phyloP scores from a whole-genome alignment of 1,140 invertebrate species.

The Neodiprion virginianus region DNA sequence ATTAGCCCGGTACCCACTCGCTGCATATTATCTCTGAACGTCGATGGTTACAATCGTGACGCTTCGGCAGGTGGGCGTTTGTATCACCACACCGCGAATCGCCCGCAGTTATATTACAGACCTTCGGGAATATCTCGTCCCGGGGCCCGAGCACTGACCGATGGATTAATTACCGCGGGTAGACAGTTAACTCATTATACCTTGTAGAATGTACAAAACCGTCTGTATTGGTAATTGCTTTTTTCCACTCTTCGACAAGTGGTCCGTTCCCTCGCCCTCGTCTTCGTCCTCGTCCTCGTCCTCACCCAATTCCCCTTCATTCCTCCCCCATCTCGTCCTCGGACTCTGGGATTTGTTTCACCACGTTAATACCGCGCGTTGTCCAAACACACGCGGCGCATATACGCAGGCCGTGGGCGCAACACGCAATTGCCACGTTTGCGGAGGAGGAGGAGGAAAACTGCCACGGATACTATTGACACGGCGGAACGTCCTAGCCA shows the following conservation, averaged over 20 bases:
- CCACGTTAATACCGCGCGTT: constrained; percentile 1
- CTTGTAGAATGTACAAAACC: neutral
- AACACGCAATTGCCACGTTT: no score
- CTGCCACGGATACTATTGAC: neutral
- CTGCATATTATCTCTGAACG: neutral
- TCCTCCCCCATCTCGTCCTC: neutral
- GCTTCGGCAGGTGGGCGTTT: constrained; percentile 3
- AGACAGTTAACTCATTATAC: neutral
- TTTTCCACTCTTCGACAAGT: constrained; percentile 1
- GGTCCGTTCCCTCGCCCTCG: neutral
- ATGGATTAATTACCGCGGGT: neutral
- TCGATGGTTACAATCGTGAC: neutral
- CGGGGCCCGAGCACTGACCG: neutral
- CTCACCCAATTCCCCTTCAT: neutral
- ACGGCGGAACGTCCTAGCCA: neutral
- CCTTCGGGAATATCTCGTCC: neutral
- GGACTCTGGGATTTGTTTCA: neutral
- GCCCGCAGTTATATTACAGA: neutral
- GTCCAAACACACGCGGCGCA: neutral
- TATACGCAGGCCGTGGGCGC: neutral
- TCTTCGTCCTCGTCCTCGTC: neutral
- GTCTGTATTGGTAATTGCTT: neutral
- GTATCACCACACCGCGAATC: neutral
- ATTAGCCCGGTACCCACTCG: neutral
- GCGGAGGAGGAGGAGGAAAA: neutral